Conservation (phyloP, 2,888 invertebrate species). For the Polyommatus iphigenia region DNA sequence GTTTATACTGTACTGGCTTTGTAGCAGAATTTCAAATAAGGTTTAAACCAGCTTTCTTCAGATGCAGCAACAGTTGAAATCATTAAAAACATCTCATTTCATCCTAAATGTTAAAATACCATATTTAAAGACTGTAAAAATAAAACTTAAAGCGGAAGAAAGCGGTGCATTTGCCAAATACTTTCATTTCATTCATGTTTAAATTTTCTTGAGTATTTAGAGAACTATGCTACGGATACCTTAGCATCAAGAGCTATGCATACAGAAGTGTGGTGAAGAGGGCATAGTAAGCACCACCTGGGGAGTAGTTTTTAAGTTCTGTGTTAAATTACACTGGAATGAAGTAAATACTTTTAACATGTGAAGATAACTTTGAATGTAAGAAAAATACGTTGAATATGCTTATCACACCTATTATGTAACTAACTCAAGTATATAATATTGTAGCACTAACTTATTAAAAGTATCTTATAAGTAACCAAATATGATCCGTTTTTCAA, state of each 20-base stretch:
- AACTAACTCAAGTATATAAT: no score
- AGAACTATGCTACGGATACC: slow-evolving; percentile 33
- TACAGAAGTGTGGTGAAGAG: slow-evolving; percentile 37
- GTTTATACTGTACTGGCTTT: no score
- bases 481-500: no score
- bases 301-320: neutral
- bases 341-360: neutral
- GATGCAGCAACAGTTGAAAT: no score
- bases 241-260: slow-evolving; percentile 36
- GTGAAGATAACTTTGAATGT: neutral
- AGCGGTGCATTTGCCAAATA: slow-evolving; percentile 40
- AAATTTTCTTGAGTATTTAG: slow-evolving; percentile 23
- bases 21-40: no score
- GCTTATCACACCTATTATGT: neutral
- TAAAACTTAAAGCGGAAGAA: slow-evolving; percentile 32
- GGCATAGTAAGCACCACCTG: slow-evolving; percentile 34
- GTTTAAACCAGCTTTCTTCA: no score
- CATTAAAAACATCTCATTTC: neutral
- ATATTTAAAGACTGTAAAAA: neutral
- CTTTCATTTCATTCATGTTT: slow-evolving; percentile 39
- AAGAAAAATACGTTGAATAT: neutral
- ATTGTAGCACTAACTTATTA: no score
- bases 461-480: no score
- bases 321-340: slow-evolving; percentile 5
- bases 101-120: slow-evolving; percentile 14